A percentile compares a stretch with the other conserved stretches of the same genome.
Evolutionary conservation across 2,797 vertebrate species (phyloP).

Genomic region (Hypotaenidia philippensis): DNA sequence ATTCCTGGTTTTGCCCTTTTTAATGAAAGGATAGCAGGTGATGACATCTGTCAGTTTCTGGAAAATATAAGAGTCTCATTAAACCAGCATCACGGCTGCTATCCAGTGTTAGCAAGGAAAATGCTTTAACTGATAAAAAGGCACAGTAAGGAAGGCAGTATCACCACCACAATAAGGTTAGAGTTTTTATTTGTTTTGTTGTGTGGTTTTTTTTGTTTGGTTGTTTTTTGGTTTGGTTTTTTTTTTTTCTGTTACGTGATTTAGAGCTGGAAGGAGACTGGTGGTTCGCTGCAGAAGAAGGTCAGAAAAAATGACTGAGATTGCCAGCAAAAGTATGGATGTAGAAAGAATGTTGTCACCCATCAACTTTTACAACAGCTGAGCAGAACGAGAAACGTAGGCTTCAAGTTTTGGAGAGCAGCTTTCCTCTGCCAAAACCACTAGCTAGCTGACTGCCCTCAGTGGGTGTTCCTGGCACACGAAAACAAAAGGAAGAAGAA

Average conservation of each 20-base stretch:
- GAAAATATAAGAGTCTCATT: background rate
- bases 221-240: too few relatives aligned
- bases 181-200: background rate
- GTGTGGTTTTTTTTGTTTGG: background rate
- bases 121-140: background rate
- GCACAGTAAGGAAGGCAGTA: background rate
- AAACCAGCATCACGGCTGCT: background rate
- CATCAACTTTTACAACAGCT: conserved; percentile 21
- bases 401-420: background rate
- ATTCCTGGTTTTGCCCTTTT: background rate
- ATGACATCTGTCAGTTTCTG: background rate
- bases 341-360: background rate
- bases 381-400: background rate
- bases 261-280: background rate
- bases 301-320: conserved; percentile 3
- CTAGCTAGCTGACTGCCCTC: background rate
- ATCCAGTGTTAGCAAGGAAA: background rate
- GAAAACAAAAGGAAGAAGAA: background rate
- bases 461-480: background rate
- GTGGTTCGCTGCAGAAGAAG: background rate
- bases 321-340: background rate
- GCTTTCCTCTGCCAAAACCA: background rate
- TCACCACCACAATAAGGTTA: background rate
- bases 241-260: background rate
- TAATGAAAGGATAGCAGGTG: background rate